phyloP scores from a whole-genome alignment of 2,888 invertebrate species.

The Sialis lutaria region DNA sequence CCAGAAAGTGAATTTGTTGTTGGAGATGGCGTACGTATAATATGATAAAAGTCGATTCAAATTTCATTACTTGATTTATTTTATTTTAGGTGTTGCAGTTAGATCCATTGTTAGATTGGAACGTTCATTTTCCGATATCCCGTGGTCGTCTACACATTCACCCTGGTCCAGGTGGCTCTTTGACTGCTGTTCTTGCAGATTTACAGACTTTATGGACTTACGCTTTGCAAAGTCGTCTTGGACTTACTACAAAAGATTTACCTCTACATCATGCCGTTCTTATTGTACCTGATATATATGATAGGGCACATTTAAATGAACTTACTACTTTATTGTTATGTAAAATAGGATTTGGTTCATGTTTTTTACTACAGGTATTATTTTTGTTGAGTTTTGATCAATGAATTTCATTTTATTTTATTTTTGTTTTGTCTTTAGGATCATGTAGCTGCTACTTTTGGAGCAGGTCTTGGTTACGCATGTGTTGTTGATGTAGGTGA shows the following conservation, averaged over 20 bases:
- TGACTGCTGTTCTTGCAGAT: constrained; percentile 69
- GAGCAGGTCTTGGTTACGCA: constrained; percentile 67
- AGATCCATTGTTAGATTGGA: constrained; percentile 52
- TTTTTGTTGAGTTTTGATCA: background rate
- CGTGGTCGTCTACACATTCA: constrained; percentile 82
- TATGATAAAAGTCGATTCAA: background rate
- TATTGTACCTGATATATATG: constrained; percentile 79
- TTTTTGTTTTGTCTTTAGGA: constrained; percentile 32
- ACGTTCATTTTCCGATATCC: constrained; percentile 78
- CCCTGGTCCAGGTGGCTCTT: constrained; percentile 65
- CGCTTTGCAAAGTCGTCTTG: constrained; percentile 57
- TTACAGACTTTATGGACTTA: constrained; percentile 78
- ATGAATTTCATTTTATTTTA: background rate
- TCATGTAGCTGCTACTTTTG: constrained; percentile 73
- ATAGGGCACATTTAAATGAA: constrained; percentile 68
- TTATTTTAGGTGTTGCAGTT: constrained; percentile 38
- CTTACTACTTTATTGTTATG: constrained; percentile 61
- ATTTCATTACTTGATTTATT: background rate
- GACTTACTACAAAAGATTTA: constrained; percentile 50
- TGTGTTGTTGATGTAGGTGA: constrained; percentile 93
- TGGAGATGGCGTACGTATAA: constrained; percentile 48
- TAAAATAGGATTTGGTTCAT: constrained; percentile 72
- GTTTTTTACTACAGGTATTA: constrained; percentile 63
- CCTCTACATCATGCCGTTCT: constrained; percentile 73
- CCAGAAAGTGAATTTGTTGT: constrained; percentile 47